Evolutionary conservation across 2,113 vertebrate genomes (phyloP).

Genomic region (Myrmecobius fasciatus): DNA sequence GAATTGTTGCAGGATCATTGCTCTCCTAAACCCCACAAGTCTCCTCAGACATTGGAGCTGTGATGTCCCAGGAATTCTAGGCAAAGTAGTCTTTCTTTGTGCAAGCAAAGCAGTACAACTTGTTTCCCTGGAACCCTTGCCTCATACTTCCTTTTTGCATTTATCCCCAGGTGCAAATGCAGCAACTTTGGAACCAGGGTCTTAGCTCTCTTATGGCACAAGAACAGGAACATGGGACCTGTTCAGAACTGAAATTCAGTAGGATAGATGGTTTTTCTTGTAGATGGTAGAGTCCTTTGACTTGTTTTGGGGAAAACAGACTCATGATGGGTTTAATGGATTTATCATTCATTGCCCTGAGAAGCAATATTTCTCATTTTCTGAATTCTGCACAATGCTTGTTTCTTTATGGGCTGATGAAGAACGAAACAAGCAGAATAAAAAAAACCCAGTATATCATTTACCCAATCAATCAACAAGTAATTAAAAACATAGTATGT

Average conservation of each 20-base stretch:
- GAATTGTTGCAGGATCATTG: background rate
- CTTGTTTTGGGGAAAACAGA: background rate
- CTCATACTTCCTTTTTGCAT: background rate
- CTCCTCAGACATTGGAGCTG: background rate
- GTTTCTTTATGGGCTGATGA: background rate
- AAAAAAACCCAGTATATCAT: background rate
- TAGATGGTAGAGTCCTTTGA: background rate
- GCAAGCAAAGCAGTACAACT: background rate
- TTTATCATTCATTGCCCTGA: background rate
- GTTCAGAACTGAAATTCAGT: background rate
- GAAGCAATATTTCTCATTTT: background rate
- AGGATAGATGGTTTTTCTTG: background rate
- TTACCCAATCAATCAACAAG: background rate
- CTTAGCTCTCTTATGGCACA: background rate
- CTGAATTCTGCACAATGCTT: background rate
- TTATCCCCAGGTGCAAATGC: too few species aligned
- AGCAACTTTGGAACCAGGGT: too few species aligned
- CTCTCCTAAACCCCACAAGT: background rate
- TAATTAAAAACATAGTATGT: background rate
- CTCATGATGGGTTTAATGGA: background rate
- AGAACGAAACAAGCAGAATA: background rate
- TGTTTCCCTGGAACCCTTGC: background rate
- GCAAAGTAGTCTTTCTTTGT: background rate
- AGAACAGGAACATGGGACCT: background rate
- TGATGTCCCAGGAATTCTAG: background rate